phyloP scores from a whole-genome alignment of 2,797 vertebrate genomes.

The Synanceia verrucosa region DNA sequence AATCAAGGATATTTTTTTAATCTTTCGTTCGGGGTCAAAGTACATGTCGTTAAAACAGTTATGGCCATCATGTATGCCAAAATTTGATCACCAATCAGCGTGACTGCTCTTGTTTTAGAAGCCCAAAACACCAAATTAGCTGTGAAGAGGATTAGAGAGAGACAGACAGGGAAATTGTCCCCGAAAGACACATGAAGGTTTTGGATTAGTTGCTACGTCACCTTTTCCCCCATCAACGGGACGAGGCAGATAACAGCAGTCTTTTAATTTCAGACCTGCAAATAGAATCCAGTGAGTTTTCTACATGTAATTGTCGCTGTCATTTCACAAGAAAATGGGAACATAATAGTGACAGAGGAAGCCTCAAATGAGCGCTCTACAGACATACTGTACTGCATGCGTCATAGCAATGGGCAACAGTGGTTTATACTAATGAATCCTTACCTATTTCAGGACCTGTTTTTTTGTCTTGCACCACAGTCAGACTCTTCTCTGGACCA shows the following conservation, averaged over 20 bases:
- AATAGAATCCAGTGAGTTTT: conserved; percentile 34
- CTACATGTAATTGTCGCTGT: conserved; percentile 6
- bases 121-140: conserved; percentile 70
- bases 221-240: conserved; percentile 34
- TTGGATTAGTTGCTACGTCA: conserved; percentile 64
- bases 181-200: conserved; percentile 51
- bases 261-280: conserved; percentile 43
- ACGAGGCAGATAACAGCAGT: conserved; percentile 28
- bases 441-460: conserved; percentile 33
- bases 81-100: conserved; percentile 68
- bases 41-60: conserved; percentile 42
- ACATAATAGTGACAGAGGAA: neutral
- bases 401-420: neutral
- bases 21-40: conserved; percentile 18
- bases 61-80: neutral
- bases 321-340: neutral
- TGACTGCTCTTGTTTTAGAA: conserved; percentile 57
- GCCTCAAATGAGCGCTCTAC: conserved; percentile 19
- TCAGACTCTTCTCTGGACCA: conserved; percentile 14
- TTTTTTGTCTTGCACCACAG: conserved; percentile 33
- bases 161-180: conserved; percentile 57
- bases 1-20: conserved; percentile 73
- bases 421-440: conserved; percentile 23
- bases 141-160: conserved; percentile 52
- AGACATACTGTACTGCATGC: conserved; percentile 2